Evolutionary conservation across 2,888 invertebrate genomes (phyloP).

Genomic region (Smittia sp.): DNA sequence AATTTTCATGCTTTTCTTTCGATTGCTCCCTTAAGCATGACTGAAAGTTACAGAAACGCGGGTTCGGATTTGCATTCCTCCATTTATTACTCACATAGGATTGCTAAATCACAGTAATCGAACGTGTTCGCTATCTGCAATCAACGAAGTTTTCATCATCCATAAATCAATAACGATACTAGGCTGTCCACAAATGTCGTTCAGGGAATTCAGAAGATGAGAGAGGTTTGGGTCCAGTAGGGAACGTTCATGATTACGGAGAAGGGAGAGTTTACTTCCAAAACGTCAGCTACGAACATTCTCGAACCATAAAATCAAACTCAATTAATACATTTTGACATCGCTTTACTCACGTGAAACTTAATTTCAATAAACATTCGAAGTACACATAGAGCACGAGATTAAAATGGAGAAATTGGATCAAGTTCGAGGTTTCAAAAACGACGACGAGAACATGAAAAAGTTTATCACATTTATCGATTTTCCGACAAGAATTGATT

Average conservation of each 20-base stretch:
- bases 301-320: too few relatives aligned
- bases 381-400: not conserved
- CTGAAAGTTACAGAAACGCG: not conserved
- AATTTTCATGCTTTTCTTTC: not conserved
- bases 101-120: too few relatives aligned
- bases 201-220: too few relatives aligned
- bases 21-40: not conserved
- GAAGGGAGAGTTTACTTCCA: too few relatives aligned
- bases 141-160: not conserved
- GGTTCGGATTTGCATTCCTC: not conserved
- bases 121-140: too few relatives aligned
- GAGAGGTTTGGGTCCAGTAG: too few relatives aligned
- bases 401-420: not conserved
- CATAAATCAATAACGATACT: too few relatives aligned
- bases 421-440: not conserved
- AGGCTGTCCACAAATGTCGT: too few relatives aligned
- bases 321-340: too few relatives aligned
- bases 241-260: too few relatives aligned
- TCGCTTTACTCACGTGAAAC: not conserved
- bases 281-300: too few relatives aligned
- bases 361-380: not conserved
- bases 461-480: conserved; percentile 8
- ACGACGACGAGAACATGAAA: not conserved
- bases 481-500: not conserved
- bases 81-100: not conserved